A percentile compares a stretch with the other conserved stretches of the same genome.
Evolutionary conservation across 2,113 vertebrate species (phyloP).

Genomic region (Podarcis cretensis): DNA sequence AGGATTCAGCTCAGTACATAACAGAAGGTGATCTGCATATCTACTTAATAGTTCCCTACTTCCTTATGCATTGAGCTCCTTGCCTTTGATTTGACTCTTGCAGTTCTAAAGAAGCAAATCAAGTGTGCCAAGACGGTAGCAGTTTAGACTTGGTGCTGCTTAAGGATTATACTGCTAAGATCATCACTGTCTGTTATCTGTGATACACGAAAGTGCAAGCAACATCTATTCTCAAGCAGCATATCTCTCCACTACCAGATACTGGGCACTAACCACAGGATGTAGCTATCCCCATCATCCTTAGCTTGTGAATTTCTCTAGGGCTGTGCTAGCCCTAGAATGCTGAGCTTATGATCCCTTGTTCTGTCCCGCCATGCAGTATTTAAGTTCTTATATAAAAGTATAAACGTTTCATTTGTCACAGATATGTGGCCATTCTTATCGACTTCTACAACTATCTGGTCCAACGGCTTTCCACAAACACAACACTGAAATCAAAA

Average conservation of each 20-base stretch:
- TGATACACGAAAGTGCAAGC: neutral
- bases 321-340: neutral
- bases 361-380: neutral
- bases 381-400: neutral
- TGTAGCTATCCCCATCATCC: neutral
- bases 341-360: neutral
- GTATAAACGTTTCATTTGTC: neutral
- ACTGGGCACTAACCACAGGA: neutral
- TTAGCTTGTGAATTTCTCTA: neutral
- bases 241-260: neutral
- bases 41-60: neutral
- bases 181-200: neutral
- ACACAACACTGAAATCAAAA: neutral
- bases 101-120: neutral
- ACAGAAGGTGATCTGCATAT: too few relatives aligned
- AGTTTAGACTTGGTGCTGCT: neutral
- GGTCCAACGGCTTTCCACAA: neutral
- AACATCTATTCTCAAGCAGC: neutral
- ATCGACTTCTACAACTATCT: neutral
- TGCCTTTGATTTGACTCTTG: neutral
- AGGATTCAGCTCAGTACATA: too few relatives aligned
- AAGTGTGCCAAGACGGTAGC: neutral
- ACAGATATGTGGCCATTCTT: neutral
- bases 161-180: neutral
- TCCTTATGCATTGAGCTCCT: neutral